Percentiles rank a stretch among this genome's conserved stretches.
phyloP scores from a whole-genome alignment of 2,888 invertebrate genomes.

The Drosophila emarginata region DNA sequence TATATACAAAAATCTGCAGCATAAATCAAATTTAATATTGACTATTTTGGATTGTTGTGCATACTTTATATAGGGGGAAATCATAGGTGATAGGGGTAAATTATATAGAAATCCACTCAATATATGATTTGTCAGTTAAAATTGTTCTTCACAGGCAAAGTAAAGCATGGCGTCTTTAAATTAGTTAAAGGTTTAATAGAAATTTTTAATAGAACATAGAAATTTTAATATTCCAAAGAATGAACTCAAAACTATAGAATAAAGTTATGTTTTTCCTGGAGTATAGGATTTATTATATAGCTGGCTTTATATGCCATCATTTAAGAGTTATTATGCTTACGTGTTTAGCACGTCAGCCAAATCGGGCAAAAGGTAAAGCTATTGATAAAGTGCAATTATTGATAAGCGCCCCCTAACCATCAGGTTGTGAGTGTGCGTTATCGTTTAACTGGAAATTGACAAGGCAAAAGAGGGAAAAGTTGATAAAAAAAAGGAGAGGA shows the following conservation, averaged over 20 bases:
- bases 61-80: not conserved
- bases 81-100: too few species aligned
- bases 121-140: too few species aligned
- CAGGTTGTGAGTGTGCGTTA: conserved; percentile 18
- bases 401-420: conserved; percentile 48
- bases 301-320: not conserved
- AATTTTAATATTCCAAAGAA: too few species aligned
- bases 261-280: not conserved
- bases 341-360: conserved; percentile 62
- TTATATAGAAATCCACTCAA: not conserved
- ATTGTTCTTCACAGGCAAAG: too few species aligned
- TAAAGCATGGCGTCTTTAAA: too few species aligned
- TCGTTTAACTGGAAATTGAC: conserved; percentile 38
- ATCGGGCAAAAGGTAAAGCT: conserved; percentile 53
- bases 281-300: not conserved
- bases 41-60: conserved; percentile 38
- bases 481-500: not conserved
- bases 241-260: not conserved
- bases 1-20: conserved; percentile 39
- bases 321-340: conserved; percentile 40
- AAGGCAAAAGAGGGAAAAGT: conserved; percentile 9
- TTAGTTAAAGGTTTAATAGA: too few species aligned
- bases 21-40: conserved; percentile 24
- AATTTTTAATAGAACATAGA: too few species aligned
- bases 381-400: conserved; percentile 64